Evolutionary conservation across 1,140 invertebrate species (phyloP), one percentile per base, ranked within the genome.

Genomic region (Pogonomyrmex californicus): DNA sequence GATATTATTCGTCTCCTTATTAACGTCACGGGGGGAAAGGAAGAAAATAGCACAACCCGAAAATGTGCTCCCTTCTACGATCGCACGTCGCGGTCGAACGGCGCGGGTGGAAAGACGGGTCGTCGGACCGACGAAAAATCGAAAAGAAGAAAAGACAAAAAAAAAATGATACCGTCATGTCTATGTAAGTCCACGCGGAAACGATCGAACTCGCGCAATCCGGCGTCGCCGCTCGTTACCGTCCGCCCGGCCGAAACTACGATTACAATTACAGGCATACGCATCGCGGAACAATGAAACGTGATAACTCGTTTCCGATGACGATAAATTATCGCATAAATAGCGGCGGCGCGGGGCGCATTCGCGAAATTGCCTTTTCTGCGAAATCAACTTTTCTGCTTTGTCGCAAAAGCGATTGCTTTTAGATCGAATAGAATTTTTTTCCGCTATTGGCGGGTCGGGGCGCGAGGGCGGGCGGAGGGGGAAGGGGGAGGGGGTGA

Each of bases 281-380:
- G 66, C 65, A 81, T 81, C 78, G 65, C 68, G 79, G 56, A 36
- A 83, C 79, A 83, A 83, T 82, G 79, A 83, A 83, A 83, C 41
- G 66, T 73, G 79, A 83, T 83, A 83, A 83, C 79, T 60, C 79
- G 79, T 83, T 83, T 83, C 79, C 79, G 66, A 83, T 83, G 79
- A n/a, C 66, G 79, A 83, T 83, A 58, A 83, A 73, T 83, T 83
- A 83, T 83, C 79, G 79, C 68, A 73, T 83, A 83, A 83, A 82
- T 82, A 82, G 79, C 66, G 65, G 38, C 38, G 10, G 36, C n/a
- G 63, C 1, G 10, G n/a, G 9, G 17, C 30, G 30, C 79, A 6
- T 47, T 30, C 49, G 54, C 79, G 79, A 82, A 73, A 82, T 82
- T 82, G 79, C 79, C 68, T 58, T 68, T 68, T 63, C 75, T 78